These are phyloP conservation scores for Drosophila fulvimacula DNA, from an alignment of 2,888 invertebrate genomes.

Conservation along the genomic window DNA sequence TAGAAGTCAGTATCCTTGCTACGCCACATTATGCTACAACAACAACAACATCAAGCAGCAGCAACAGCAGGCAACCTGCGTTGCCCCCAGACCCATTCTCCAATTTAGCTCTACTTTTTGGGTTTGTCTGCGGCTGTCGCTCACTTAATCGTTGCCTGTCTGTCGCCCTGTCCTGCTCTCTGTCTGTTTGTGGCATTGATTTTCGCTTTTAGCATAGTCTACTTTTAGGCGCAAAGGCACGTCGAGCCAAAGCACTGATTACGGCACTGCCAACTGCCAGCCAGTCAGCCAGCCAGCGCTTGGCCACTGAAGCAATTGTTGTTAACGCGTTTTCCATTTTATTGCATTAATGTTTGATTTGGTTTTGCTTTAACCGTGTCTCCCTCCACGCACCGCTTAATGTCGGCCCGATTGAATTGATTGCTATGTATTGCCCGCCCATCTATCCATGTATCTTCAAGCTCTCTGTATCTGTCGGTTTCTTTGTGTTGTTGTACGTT, in stretches of 20 bases:
- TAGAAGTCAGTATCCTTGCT: constrained; percentile 54
- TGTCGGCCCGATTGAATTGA: constrained; percentile 66
- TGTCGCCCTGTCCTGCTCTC: constrained; percentile 5
- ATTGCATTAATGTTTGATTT: constrained; percentile 82
- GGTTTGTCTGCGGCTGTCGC: constrained; percentile 67
- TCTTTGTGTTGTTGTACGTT: constrained; percentile 13
- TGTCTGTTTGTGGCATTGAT: constrained; percentile 62
- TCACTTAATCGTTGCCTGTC: constrained; percentile 62
- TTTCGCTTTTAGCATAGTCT: constrained; percentile 69
- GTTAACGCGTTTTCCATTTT: constrained; percentile 83
- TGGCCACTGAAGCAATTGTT: constrained; percentile 74
- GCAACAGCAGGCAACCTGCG: constrained; percentile 28
- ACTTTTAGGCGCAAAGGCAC: constrained; percentile 58
- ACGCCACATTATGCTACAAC: constrained; percentile 39
- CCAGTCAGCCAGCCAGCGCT: constrained; percentile 7
- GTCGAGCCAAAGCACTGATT: constrained; percentile 45
- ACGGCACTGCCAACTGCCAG: constrained; percentile 31
- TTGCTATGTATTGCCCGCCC: constrained; percentile 46
- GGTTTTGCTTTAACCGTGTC: constrained; percentile 55
- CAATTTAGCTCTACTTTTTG: constrained; percentile 39
- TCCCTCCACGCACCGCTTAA: constrained; percentile 25
- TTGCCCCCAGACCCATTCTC: constrained; percentile 20
- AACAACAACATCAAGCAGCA: constrained; percentile 18
- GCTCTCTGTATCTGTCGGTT: constrained; percentile 13
- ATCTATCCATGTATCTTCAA: constrained; percentile 34